Conservation (phyloP, 2,888 invertebrate genomes). For the Xanthorhoe designata region DNA sequence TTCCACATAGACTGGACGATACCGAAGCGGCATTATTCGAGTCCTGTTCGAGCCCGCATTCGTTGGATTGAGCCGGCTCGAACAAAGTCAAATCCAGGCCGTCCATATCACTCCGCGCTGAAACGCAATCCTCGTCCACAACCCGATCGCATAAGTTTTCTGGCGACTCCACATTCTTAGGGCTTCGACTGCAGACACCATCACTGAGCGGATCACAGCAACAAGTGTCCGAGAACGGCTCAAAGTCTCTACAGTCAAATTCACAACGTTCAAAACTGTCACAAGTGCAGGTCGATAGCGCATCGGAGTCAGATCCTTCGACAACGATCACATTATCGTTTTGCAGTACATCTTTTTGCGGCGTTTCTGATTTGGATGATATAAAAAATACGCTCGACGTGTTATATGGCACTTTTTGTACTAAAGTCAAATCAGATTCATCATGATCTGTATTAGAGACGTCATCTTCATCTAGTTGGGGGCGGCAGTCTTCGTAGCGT, state of each 20-base stretch:
- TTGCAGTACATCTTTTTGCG: constrained; percentile 62
- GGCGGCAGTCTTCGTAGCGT: constrained; percentile 77
- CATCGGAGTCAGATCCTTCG: constrained; percentile 80
- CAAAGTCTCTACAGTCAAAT: constrained; percentile 85
- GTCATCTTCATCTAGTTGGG: constrained; percentile 62
- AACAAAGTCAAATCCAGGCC: constrained; percentile 88
- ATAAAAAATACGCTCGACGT: constrained; percentile 77
- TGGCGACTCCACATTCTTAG: constrained; percentile 80
- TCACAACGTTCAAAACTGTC: constrained; percentile 85
- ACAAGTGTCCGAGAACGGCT: constrained; percentile 87
- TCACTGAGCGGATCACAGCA: constrained; percentile 84
- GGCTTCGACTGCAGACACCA: constrained; percentile 80
- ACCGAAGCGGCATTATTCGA: constrained; percentile 55
- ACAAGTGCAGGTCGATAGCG: constrained; percentile 83
- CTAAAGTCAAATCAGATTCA: constrained; percentile 63
- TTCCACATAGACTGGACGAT: constrained; percentile 70
- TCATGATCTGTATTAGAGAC: constrained; percentile 57
- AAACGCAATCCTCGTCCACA: constrained; percentile 74
- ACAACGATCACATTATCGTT: constrained; percentile 68
- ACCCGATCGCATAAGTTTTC: constrained; percentile 75
- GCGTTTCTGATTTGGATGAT: constrained; percentile 65
- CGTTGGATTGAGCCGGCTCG: constrained; percentile 83
- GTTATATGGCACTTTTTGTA: constrained; percentile 77
- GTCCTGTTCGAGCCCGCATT: constrained; percentile 52
- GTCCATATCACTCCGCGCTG: constrained; percentile 87